phyloP scores from a whole-genome alignment of 2,113 vertebrate species.

The Oncorhynchus tshawytscha region DNA sequence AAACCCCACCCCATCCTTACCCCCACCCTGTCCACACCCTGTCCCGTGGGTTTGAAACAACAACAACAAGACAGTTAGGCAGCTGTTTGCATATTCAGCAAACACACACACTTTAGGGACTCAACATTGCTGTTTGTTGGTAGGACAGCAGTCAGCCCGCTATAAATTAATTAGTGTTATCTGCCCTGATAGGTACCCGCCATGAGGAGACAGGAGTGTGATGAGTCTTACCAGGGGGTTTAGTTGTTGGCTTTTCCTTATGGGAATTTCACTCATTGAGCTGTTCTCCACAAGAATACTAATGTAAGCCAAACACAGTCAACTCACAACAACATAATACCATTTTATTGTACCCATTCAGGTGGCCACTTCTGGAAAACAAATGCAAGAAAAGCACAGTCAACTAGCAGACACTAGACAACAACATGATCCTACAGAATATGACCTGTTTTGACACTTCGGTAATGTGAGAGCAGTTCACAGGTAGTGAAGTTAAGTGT shows the following conservation, averaged over 20 bases:
- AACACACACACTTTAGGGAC: conserved; percentile 49
- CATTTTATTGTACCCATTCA: conserved; percentile 38
- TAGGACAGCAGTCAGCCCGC: conserved; percentile 63
- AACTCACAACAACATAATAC: no score
- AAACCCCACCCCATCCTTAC: no score
- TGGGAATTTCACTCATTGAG: conserved; percentile 48
- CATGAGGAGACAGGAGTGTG: conserved; percentile 48
- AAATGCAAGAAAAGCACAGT: conserved; percentile 18
- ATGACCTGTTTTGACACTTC: neutral
- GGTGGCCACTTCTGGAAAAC: conserved; percentile 28
- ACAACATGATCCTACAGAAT: conserved; percentile 11
- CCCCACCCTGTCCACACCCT: no score
- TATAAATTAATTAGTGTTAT: conserved; percentile 73
- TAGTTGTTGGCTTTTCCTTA: conserved; percentile 55
- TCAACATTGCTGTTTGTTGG: conserved; percentile 54
- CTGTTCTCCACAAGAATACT: conserved; percentile 33
- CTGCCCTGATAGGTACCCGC: conserved; percentile 71
- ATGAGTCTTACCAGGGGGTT: conserved; percentile 46
- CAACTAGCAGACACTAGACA: conserved; percentile 9
- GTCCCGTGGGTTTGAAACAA: conserved; percentile 28
- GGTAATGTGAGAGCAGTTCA: neutral
- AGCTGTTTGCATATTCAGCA: conserved; percentile 71
- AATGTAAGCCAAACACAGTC: conserved; percentile 9
- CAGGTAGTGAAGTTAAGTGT: conserved; percentile 15
- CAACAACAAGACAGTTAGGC: conserved; percentile 32